These are phyloP conservation scores for Dioctria linearis DNA, from an alignment of 2,888 invertebrate species.

Conservation along the genomic window DNA sequence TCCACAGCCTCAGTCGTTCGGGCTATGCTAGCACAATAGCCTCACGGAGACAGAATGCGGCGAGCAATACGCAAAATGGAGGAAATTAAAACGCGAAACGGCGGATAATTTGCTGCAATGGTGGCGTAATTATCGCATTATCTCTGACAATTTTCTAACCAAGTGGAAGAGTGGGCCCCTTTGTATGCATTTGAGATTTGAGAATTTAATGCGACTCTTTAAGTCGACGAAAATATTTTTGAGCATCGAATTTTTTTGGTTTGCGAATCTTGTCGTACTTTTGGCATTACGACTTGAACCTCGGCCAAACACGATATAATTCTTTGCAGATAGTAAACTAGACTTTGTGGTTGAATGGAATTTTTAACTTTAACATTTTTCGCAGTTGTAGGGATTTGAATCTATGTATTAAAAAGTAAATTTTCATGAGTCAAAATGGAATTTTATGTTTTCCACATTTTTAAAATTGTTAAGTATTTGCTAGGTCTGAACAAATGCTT, in stretches of 20 bases:
- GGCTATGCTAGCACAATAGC: constrained; percentile 57
- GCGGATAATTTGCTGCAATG: constrained; percentile 62
- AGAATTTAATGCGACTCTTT: constrained; percentile 26
- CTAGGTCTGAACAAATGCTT: no score
- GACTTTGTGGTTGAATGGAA: no score
- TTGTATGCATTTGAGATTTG: constrained; percentile 19
- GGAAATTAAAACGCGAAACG: constrained; percentile 61
- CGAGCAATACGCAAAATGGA: constrained; percentile 53
- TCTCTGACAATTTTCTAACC: constrained; percentile 58
- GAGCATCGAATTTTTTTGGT: not conserved
- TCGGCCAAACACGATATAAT: no score
- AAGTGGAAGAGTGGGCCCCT: constrained; percentile 37
- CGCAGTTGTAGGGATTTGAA: no score
- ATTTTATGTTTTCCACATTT: no score
- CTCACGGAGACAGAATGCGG: constrained; percentile 61
- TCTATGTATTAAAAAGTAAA: no score
- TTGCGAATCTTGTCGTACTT: no score
- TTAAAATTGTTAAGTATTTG: no score
- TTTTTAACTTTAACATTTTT: no score
- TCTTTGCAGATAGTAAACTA: no score
- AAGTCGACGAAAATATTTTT: not conserved
- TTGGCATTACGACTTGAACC: no score
- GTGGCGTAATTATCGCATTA: constrained; percentile 65
- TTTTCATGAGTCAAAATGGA: no score
- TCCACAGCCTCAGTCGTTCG: constrained; percentile 31